A percentile compares a stretch with the other conserved stretches of the same genome.
phyloP scores from a whole-genome alignment of 1,140 invertebrate genomes.

The Chionoecetes opilio region DNA sequence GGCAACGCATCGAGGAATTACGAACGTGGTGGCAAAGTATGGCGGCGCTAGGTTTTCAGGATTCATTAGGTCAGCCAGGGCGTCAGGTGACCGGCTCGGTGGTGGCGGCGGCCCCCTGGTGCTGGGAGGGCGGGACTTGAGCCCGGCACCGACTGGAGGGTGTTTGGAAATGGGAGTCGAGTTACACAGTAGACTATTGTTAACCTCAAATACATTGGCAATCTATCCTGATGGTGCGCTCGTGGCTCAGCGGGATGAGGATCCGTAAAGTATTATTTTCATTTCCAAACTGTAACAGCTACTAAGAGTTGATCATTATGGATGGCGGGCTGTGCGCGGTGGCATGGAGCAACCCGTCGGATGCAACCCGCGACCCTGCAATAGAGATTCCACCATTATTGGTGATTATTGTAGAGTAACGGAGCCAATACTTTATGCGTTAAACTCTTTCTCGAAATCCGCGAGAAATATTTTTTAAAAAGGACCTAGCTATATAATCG shows the following conservation, averaged over 20 bases:
- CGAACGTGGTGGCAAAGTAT: constrained; percentile 33
- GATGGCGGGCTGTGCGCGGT: not conserved
- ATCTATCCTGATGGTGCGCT: constrained; percentile 41
- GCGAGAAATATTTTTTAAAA: too few species aligned
- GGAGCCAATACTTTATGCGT: too few species aligned
- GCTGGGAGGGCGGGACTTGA: not conserved
- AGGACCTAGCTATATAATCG: too few species aligned
- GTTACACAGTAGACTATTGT: constrained; percentile 45
- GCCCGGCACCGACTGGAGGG: not conserved
- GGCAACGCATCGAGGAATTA: constrained; percentile 51
- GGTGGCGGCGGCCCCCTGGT: not conserved
- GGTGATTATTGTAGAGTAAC: too few species aligned
- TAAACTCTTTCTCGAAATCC: too few species aligned
- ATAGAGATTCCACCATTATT: too few species aligned
- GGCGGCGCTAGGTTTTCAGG: not conserved
- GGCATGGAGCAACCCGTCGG: not conserved
- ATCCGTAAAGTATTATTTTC: constrained; percentile 43
- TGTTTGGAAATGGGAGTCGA: constrained; percentile 64
- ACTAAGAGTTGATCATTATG: constrained; percentile 44
- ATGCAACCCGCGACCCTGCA: too few species aligned
- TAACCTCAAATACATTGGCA: constrained; percentile 1
- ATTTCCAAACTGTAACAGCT: constrained; percentile 32
- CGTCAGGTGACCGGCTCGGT: not conserved
- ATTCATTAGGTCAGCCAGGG: constrained; percentile 52
- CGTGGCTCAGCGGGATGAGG: constrained; percentile 36